Base-by-base conservation (phyloP, 2,888 invertebrate species). In the Ethmia dodecea region DNA sequence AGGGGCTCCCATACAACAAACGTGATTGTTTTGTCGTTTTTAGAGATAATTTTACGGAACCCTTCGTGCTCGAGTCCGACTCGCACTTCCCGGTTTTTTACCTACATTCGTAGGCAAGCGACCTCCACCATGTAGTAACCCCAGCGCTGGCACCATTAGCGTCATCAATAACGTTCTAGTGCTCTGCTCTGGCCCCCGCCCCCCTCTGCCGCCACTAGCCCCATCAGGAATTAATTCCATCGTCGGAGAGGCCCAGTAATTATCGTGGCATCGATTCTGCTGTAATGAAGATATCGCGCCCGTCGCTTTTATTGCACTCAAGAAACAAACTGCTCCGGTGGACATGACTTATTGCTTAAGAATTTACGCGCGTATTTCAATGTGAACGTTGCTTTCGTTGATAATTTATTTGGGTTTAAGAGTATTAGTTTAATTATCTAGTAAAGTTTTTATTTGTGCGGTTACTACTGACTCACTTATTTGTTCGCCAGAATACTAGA, bases 221-320 rank as follows among this genome's bases (percentile, higher is more conserved):
- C 52, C 38, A 49, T 53, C 45, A 49, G 47, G 55, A 64, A 74
- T 74, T 74, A 71, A 74, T 74, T 69, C 65, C 58, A 66, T 55
- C 53, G 48, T 48, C 44, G 55, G 52, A 56, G 52, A 50, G 64
- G 49, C 45, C 46, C 52, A 43, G 64, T 73, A 76, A 78, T 79
- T 78, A 78, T 71, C 66, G 60, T 32, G 49, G 66, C 68, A 66
- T 66, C 69, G 66, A 71, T 74, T 61, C 58, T 60, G 56, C 60
- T 64, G 60, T 77, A 77, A 79, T 77, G 75, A 77, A 79, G 71
- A 76, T 73, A 76, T 77, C 69, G 58, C 42, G 57, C 54, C n/a
- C 56, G 63, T 70, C 71, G 62, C 60, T 61, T 67, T 64, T 66
- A 63, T 68, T 72, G 68, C 68, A 63, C 66, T 71, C 65, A 66